phyloP scores from a whole-genome alignment of 2,888 invertebrate species.

The Punctoribates punctum region DNA sequence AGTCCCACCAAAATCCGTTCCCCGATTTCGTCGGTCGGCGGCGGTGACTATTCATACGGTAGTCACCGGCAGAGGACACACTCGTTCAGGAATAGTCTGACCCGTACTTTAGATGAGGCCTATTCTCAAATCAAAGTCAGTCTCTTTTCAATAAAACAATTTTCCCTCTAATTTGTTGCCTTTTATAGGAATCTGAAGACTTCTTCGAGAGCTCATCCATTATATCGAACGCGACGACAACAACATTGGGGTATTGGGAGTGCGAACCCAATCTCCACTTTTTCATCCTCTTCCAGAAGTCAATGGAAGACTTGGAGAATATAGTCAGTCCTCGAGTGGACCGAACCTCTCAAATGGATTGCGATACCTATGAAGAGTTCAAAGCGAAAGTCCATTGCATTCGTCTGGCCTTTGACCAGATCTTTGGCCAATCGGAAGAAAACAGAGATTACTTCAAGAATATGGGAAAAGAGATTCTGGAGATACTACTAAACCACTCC shows the following conservation, averaged over 20 bases:
- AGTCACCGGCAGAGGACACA: not conserved
- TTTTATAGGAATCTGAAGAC: slow-evolving; percentile 38
- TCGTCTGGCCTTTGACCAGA: slow-evolving; percentile 75
- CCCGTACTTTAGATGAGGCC: not conserved
- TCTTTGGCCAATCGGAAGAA: slow-evolving; percentile 66
- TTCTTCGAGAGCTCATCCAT: slow-evolving; percentile 33
- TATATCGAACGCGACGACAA: slow-evolving; percentile 40
- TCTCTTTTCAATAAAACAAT: not conserved
- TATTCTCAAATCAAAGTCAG: not conserved
- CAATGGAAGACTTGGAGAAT: slow-evolving; percentile 33
- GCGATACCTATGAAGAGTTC: slow-evolving; percentile 87
- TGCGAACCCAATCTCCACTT: slow-evolving; percentile 44
- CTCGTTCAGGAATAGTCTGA: slow-evolving; percentile 12
- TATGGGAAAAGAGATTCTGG: slow-evolving; percentile 81
- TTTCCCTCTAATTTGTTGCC: not conserved
- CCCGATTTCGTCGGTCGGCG: not conserved
- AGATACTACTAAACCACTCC: slow-evolving; percentile 39
- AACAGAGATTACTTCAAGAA: slow-evolving; percentile 79
- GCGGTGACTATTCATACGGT: not conserved
- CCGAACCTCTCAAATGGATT: slow-evolving; percentile 69
- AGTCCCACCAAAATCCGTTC: not conserved
- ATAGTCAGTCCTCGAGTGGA: slow-evolving; percentile 42
- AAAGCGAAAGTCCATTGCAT: slow-evolving; percentile 91
- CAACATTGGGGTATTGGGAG: slow-evolving; percentile 43
- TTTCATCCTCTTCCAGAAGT: slow-evolving; percentile 42